Conservation (phyloP, 2,888 invertebrate genomes). For the Harpagoxenus sublaevis region DNA sequence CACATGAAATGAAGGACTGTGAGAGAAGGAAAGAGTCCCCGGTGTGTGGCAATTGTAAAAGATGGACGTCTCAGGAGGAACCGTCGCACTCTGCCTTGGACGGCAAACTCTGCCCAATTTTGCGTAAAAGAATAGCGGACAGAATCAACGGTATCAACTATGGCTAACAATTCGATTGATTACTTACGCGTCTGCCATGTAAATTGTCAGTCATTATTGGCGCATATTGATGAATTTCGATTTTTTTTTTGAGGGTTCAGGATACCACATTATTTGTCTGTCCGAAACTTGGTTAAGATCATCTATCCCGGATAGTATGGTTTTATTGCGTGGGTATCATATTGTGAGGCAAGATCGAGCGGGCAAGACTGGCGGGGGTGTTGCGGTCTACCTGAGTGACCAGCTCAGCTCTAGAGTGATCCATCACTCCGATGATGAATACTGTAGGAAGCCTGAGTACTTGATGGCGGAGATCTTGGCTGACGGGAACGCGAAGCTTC, state of each 20-base stretch:
- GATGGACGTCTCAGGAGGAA: neutral
- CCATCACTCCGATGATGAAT: neutral
- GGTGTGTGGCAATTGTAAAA: neutral
- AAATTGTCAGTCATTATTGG: neutral
- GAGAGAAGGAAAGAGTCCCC: neutral
- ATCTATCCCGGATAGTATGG: neutral
- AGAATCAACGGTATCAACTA: too few relatives aligned
- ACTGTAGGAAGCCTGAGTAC: neutral
- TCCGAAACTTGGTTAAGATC: neutral
- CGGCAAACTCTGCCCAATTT: neutral
- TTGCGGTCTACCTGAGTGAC: neutral
- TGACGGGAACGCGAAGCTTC: neutral
- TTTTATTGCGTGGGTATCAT: neutral
- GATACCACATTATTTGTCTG: neutral
- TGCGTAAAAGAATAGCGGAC: too few relatives aligned
- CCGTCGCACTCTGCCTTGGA: neutral
- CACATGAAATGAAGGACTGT: neutral
- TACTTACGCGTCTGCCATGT: neutral
- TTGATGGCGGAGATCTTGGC: neutral
- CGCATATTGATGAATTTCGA: neutral
- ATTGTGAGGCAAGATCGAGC: neutral
- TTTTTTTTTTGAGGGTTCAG: neutral
- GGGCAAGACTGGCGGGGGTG: neutral
- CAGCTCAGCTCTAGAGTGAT: neutral
- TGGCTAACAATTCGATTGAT: too few relatives aligned